Evolutionary conservation across 2,113 vertebrate genomes (phyloP).

Genomic region (Passer domesticus): DNA sequence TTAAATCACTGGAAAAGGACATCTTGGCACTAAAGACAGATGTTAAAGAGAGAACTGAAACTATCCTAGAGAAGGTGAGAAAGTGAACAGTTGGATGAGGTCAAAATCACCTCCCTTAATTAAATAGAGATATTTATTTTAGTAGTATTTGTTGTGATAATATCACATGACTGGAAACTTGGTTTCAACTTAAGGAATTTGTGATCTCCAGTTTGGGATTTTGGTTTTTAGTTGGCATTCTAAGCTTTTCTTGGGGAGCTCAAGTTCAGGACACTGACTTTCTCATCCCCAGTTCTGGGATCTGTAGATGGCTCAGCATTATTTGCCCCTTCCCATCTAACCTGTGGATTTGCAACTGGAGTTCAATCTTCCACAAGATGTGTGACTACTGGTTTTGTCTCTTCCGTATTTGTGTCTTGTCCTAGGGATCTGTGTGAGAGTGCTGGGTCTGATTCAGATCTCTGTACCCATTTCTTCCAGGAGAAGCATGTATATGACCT

Average conservation of each 20-base stretch:
- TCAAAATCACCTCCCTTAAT: neutral
- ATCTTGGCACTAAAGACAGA: conserved; percentile 84
- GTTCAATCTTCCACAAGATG: neutral
- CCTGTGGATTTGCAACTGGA: neutral
- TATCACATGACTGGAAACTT: neutral
- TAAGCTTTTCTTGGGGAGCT: neutral
- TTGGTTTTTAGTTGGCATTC: neutral
- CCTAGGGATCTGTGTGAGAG: neutral
- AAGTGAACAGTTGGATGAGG: neutral
- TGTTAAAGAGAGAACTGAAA: conserved; percentile 82
- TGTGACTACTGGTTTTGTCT: neutral
- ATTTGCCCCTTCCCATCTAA: neutral
- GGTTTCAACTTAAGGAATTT: neutral
- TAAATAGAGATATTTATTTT: neutral
- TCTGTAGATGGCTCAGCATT: neutral
- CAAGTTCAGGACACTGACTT: neutral
- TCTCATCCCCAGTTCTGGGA: neutral
- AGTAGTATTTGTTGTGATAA: neutral
- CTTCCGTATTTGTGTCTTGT: neutral
- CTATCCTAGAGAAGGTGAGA: conserved; percentile 87
- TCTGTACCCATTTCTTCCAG: conserved; percentile 63
- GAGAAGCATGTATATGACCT: conserved; percentile 83
- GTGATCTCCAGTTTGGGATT: neutral
- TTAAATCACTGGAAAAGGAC: conserved; percentile 86
- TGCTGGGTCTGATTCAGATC: neutral